Evolutionary conservation across 2,888 invertebrate species (phyloP), one percentile per base, ranked within the genome.

Genomic region (Calameuta idolon): DNA sequence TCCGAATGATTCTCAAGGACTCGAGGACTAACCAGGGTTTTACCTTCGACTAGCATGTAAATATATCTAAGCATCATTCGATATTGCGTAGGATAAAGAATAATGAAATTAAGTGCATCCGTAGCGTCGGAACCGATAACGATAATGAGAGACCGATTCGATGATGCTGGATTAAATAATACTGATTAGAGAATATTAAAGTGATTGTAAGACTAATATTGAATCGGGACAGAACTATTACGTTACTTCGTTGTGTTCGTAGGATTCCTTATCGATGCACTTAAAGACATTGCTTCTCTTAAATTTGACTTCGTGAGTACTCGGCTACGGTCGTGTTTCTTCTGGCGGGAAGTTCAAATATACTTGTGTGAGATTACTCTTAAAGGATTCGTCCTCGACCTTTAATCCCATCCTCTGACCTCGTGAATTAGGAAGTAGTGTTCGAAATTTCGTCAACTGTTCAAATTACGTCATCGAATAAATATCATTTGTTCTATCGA

Each of bases 11-110:
- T 73, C 74, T 33, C 82, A 86, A 83, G 86, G 87, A 90, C 88
- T 90, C 88, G 88, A 89, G 91, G 91, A 91, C 90, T 90, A 91
- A 91, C 90, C 91, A 91, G 91, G 91, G 91, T 91, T 55, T 90
- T 89, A 88, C 85, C 86, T 89, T 89, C 75, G 79, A 73, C 37
- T 76, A 74, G 76, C 76, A 69, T 79, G 79, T 79, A 79, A 73
- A 79, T 79, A 77, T 31, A 71, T 12, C 34, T 71, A 77, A 78
- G 69, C 74, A 69, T 74, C 79, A 73, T 74, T 69, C 69, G 31
- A 79, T 69, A 74, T 76, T 79, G 76, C 55, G 75, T 78, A 77
- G 78, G 69, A 40, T 77, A 30, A 74, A 12, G 73, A 73, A 73
- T 31, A 23, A 55, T 55, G 55, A 55, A 55, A 55, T 55, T 33